Evolutionary conservation across 2,113 vertebrate species (phyloP).

Genomic region (Coptodon rendalli): DNA sequence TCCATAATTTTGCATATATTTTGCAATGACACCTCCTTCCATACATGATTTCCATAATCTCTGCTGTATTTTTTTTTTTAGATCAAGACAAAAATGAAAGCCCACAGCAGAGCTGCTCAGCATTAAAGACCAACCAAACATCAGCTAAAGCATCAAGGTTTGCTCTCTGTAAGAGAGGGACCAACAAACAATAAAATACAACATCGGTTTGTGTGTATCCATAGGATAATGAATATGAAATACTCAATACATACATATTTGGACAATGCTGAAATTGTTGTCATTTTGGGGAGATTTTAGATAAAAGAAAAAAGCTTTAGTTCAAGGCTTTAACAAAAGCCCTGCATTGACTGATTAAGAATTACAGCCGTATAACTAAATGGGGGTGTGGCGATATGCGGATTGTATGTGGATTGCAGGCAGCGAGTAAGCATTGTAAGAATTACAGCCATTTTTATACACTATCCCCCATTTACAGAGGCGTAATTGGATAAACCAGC

Average conservation of each 20-base stretch:
- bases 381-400: neutral
- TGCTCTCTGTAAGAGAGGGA: neutral
- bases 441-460: neutral
- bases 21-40: neutral
- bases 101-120: neutral
- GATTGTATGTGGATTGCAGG: neutral
- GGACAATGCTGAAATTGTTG: neutral
- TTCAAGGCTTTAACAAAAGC: neutral
- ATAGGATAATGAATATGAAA: neutral
- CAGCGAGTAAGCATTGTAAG: neutral
- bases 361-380: neutral
- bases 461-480: neutral
- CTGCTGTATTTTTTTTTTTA: constrained; percentile 14
- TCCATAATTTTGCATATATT: neutral
- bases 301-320: neutral
- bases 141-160: neutral
- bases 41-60: neutral
- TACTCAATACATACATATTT: neutral
- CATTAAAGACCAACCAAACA: neutral
- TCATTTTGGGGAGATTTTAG: neutral
- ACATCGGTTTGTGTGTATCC: neutral
- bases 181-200: neutral
- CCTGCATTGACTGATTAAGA: neutral
- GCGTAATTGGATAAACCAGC: neutral
- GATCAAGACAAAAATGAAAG: constrained; percentile 19